Evolutionary conservation across 2,113 vertebrate genomes (phyloP).

Genomic region (Paracanthobrama guichenoti): DNA sequence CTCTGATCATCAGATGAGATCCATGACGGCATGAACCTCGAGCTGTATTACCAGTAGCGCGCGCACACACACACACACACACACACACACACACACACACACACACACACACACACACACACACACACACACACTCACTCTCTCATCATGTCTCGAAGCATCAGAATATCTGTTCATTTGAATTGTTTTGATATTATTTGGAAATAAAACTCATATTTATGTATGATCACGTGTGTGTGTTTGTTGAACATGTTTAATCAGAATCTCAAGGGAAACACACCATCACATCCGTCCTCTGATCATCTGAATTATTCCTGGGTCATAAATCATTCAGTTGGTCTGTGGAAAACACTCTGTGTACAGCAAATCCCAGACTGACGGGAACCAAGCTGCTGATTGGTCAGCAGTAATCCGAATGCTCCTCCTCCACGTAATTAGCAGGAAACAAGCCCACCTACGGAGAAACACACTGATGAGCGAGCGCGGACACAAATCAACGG

Average conservation of each 20-base stretch:
- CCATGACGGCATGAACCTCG: constrained; percentile 95
- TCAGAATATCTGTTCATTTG: constrained; percentile 40
- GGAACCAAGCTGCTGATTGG: background rate
- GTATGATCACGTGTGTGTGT: constrained; percentile 28
- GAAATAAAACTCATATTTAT: constrained; percentile 70
- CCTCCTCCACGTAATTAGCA: constrained; percentile 93
- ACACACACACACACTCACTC: too few relatives aligned
- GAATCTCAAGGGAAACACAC: too few relatives aligned
- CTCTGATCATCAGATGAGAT: constrained; percentile 83
- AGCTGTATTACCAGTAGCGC: constrained; percentile 94
- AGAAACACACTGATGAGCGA: too few relatives aligned
- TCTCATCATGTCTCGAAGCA: constrained; percentile 6
- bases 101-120: too few relatives aligned
- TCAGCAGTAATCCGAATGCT: constrained; percentile 93
- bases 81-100: constrained; percentile 22
- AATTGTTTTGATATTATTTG: constrained; percentile 69
- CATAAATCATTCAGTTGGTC: background rate
- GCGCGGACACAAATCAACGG: too few relatives aligned
- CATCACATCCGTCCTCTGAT: too few relatives aligned
- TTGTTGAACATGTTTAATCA: background rate
- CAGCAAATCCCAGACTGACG: background rate
- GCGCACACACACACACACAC: constrained; percentile 15
- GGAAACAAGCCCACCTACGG: constrained; percentile 89
- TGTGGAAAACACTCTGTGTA: background rate
- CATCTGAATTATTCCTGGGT: background rate